Base-by-base conservation (phyloP, 1,140 invertebrate species). In the Drosophila elegans region DNA sequence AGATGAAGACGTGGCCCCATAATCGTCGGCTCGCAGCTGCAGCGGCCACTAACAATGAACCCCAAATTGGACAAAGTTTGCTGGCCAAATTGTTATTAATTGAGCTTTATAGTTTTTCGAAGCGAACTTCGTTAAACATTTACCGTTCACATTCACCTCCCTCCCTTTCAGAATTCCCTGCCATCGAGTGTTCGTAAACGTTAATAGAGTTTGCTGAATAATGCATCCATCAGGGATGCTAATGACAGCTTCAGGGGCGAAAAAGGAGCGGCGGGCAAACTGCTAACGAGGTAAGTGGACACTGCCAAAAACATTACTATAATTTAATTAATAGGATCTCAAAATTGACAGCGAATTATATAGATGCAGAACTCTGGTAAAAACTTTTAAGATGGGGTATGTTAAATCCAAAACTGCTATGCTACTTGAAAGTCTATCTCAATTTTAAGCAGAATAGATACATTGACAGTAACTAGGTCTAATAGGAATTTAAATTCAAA, bases 81-180 rank as follows among this genome's bases (percentile, higher is more conserved):
- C 54, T 62, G 49, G 41, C 77, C 85, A 89, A 89, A 84, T 90
- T 89, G 84, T 84, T 80, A 89, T 89, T 89, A 89, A 90, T 89
- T 84, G 77, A 54, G 80, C 85, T 89, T 89, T 90, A 89, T 84
- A 89, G 80, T 89, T 89, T 74, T 89, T 66, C 80, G 66, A 88
- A 76, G 54, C 46, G 57, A 81, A 76, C 60, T 88, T 88, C 64
- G 80, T 86, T 74, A 86, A 57, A 52, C 67, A 71, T 71, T 71
- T 71, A 71, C 54, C 52, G 27, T 41, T 27, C 21, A n/a, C 63
- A 21, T 21, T 21, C 16, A 21, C 16, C 16, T 21, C 49, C 39
- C 44, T 13, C 56, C 34, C 25, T 29, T n/a, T 10, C 39, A 44
- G 13, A 39, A 32, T 32, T 7, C 55, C 42, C 49, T 45, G 61